Conservation (phyloP, 1,140 invertebrate genomes). For the Drosophila dunni region DNA sequence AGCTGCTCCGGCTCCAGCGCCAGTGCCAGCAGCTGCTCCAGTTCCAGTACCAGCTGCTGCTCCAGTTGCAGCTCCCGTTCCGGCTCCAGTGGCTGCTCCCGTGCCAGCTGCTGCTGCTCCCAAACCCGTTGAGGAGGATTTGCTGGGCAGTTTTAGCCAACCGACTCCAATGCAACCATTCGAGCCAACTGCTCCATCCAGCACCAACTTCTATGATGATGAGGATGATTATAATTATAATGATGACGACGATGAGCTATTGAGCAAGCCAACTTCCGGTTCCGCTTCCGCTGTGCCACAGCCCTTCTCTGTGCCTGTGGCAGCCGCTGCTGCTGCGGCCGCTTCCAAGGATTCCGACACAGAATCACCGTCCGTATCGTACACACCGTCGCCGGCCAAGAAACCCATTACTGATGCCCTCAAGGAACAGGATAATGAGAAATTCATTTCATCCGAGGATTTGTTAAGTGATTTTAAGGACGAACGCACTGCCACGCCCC, state of each 20-base stretch:
- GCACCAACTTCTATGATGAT: conserved; percentile 53
- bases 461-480: conserved; percentile 79
- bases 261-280: conserved; percentile 40
- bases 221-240: conserved; percentile 46
- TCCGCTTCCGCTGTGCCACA: conserved; percentile 11
- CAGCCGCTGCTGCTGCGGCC: conserved; percentile 23
- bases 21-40: conserved; percentile 11
- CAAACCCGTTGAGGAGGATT: conserved; percentile 48
- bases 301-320: conserved; percentile 3
- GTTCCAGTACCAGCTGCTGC: conserved; percentile 28
- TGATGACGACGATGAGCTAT: conserved; percentile 56
- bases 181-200: conserved; percentile 54
- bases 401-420: conserved; percentile 79
- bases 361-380: conserved; percentile 78
- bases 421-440: conserved; percentile 82
- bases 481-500: conserved; percentile 66
- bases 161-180: conserved; percentile 44
- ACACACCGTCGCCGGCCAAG: conserved; percentile 75
- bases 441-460: conserved; percentile 84
- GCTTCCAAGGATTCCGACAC: conserved; percentile 71
- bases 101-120: neutral
- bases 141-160: conserved; percentile 64
- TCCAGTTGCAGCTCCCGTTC: conserved; percentile 1
- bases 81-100: neutral
- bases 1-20: conserved; percentile 1